These are phyloP conservation scores for Alces alces DNA, from an alignment of 2,113 vertebrate species.

Conservation along the genomic window DNA sequence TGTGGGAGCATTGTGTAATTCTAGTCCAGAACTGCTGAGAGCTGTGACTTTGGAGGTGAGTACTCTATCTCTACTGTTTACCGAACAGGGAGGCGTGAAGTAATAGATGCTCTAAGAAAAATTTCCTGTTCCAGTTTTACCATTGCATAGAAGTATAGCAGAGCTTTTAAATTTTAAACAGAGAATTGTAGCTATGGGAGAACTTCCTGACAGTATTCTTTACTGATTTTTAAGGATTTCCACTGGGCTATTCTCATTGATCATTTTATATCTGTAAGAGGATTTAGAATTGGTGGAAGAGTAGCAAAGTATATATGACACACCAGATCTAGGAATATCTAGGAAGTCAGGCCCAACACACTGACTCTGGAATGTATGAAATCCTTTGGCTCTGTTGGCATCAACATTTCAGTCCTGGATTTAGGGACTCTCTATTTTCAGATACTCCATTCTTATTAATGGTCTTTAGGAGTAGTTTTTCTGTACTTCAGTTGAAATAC, in stretches of 20 bases:
- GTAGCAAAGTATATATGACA: background rate
- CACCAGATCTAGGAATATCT: background rate
- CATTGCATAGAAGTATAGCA: background rate
- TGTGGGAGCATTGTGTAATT: constrained; percentile 92
- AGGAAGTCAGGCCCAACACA: background rate
- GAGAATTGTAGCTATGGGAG: background rate
- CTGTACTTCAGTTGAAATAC: background rate
- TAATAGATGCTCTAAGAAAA: background rate
- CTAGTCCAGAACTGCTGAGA: constrained; percentile 83
- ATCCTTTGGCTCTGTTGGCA: background rate
- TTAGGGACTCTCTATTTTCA: background rate
- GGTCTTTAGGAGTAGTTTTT: background rate
- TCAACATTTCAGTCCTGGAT: background rate
- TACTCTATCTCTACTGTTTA: background rate
- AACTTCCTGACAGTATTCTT: background rate
- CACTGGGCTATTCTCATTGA: background rate
- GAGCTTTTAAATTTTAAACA: constrained; percentile 1
- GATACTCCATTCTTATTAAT: background rate
- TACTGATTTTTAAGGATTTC: background rate
- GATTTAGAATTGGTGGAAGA: background rate
- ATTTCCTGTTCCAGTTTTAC: background rate
- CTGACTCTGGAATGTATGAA: background rate
- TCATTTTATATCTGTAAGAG: background rate
- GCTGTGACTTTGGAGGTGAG: constrained; percentile 90
- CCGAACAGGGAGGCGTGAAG: background rate